Evolutionary conservation across 1,140 invertebrate genomes (phyloP).

Genomic region (Drosophila oshimai): DNA sequence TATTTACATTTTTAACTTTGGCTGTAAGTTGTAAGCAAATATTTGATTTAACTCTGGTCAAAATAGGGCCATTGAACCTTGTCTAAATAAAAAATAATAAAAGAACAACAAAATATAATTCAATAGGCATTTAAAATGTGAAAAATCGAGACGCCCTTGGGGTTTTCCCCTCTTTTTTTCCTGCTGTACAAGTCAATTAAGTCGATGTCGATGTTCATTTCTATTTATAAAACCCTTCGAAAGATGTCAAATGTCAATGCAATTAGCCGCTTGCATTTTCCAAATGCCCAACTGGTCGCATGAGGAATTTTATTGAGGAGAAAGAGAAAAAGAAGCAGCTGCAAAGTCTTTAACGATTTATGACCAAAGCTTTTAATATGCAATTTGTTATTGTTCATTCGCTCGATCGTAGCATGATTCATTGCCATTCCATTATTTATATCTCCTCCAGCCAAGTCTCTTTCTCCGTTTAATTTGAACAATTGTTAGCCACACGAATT

Average conservation of each 20-base stretch:
- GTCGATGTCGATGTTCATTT: slow-evolving; percentile 9
- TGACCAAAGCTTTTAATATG: slow-evolving; percentile 40
- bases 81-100: neutral
- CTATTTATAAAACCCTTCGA: slow-evolving; percentile 15
- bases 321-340: neutral
- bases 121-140: neutral
- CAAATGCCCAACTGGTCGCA: slow-evolving; percentile 9
- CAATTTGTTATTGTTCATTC: slow-evolving; percentile 55
- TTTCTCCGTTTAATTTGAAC: slow-evolving; percentile 21
- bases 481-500: slow-evolving; percentile 43
- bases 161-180: neutral
- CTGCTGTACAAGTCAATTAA: slow-evolving; percentile 20
- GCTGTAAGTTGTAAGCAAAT: slow-evolving; percentile 54
- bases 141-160: neutral
- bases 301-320: slow-evolving; percentile 1
- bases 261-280: slow-evolving; percentile 48
- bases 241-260: slow-evolving; percentile 63
- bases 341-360: slow-evolving; percentile 29
- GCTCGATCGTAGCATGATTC: slow-evolving; percentile 34
- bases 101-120: neutral
- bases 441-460: too few relatives aligned
- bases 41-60: slow-evolving; percentile 31
- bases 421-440: slow-evolving; percentile 39
- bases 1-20: slow-evolving; percentile 23
- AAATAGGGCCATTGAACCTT: slow-evolving; percentile 19